Conservation (phyloP, 2,888 invertebrate species). For the Platycheirus albimanus region DNA sequence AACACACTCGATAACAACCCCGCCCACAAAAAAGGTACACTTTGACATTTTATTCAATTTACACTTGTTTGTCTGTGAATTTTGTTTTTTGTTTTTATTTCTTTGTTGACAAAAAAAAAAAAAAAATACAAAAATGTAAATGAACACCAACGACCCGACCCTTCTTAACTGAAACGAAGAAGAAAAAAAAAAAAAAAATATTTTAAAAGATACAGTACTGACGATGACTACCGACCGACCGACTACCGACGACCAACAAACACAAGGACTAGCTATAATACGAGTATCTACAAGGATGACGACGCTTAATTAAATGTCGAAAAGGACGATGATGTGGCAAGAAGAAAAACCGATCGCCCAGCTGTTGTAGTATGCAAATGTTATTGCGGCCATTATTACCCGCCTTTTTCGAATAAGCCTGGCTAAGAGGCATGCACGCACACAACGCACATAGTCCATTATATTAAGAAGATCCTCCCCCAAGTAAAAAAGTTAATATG, state of each 20-base stretch:
- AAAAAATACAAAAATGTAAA: slow-evolving; percentile 53
- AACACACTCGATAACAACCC: not conserved
- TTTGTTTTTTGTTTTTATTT: slow-evolving; percentile 26
- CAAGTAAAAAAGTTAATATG: slow-evolving; percentile 60
- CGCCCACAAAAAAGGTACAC: too few relatives aligned
- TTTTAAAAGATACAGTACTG: slow-evolving; percentile 33
- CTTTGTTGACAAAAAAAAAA: slow-evolving; percentile 32
- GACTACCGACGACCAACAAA: too few relatives aligned
- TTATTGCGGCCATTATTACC: slow-evolving; percentile 40
- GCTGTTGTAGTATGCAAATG: slow-evolving; percentile 59
- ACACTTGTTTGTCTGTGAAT: too few relatives aligned
- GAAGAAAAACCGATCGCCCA: slow-evolving; percentile 40
- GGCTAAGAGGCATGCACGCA: slow-evolving; percentile 33
- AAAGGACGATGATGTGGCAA: slow-evolving; percentile 20
- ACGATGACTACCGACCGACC: too few relatives aligned
- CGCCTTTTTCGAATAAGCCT: slow-evolving; percentile 58
- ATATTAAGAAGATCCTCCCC: slow-evolving; percentile 55
- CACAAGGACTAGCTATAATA: too few relatives aligned
- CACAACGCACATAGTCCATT: too few relatives aligned
- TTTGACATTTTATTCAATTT: too few relatives aligned
- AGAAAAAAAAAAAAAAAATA: slow-evolving; percentile 15
- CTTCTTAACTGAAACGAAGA: not conserved
- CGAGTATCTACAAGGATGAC: slow-evolving; percentile 18
- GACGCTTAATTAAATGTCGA: slow-evolving; percentile 68
- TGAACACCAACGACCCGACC: slow-evolving; percentile 37